phyloP scores from a whole-genome alignment of 1,140 invertebrate species.

The Anthonomus grandis region DNA sequence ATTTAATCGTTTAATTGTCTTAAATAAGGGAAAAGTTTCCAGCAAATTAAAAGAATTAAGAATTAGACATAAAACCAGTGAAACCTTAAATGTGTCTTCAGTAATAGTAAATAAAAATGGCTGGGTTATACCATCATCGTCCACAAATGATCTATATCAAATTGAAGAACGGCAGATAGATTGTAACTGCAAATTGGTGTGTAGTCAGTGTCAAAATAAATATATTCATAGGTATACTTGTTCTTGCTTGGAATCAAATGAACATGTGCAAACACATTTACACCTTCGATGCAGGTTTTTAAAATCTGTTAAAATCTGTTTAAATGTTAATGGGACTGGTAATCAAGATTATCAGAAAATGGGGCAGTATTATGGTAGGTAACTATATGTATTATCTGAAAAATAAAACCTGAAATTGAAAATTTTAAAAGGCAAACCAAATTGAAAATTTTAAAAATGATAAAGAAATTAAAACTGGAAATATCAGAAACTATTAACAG shows the following conservation, averaged over 20 bases:
- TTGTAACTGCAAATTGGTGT: constrained; percentile 18
- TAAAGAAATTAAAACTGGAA: no score
- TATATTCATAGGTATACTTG: constrained; percentile 24
- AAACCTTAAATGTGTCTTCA: constrained; percentile 7
- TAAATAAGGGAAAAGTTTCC: constrained; percentile 19
- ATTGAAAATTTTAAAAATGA: no score
- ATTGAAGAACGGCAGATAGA: constrained; percentile 7
- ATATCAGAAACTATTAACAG: no score
- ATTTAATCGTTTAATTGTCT: constrained; percentile 9
- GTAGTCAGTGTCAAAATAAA: constrained; percentile 13
- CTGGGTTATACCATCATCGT: constrained; percentile 12
- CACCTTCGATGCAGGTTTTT: constrained; percentile 7
- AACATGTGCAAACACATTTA: constrained; percentile 29
- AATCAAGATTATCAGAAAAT: no score
- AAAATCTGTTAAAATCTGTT: no score
- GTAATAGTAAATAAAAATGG: neutral
- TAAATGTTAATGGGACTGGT: no score
- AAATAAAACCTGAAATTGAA: no score
- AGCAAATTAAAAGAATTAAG: constrained; percentile 7
- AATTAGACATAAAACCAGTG: constrained; percentile 11
- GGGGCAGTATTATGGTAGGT: no score
- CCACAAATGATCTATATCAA: constrained; percentile 9
- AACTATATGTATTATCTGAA: no score
- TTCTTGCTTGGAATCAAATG: constrained; percentile 20
- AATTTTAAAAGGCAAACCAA: no score